phyloP scores from a whole-genome alignment of 2,888 invertebrate species.

The Erebia palarica region DNA sequence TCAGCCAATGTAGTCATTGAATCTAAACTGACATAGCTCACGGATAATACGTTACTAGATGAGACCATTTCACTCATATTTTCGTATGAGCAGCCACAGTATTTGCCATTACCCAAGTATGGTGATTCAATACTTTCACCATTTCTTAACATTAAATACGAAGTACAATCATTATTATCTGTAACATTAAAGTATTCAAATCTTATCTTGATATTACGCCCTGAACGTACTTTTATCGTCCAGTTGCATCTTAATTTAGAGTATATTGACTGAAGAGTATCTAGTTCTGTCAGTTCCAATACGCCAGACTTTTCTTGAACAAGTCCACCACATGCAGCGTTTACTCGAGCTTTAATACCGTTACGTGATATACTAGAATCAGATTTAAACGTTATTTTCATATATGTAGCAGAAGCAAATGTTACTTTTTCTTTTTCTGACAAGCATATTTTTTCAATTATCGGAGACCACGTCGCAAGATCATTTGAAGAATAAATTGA shows the following conservation, averaged over 20 bases:
- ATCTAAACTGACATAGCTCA: constrained; percentile 50
- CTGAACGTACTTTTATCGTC: constrained; percentile 87
- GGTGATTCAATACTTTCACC: constrained; percentile 88
- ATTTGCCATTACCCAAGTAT: constrained; percentile 87
- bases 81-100: constrained; percentile 82
- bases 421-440: constrained; percentile 56
- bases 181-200: constrained; percentile 85
- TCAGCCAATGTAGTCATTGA: background rate
- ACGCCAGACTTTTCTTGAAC: constrained; percentile 82
- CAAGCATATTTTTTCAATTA: constrained; percentile 80
- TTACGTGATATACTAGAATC: constrained; percentile 83
- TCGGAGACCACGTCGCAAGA: constrained; percentile 78
- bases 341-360: constrained; percentile 85
- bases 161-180: constrained; percentile 59
- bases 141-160: constrained; percentile 85
- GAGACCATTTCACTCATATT: constrained; percentile 75
- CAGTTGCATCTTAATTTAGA: constrained; percentile 84
- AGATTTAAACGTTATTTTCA: constrained; percentile 86
- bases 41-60: constrained; percentile 81
- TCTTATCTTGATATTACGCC: constrained; percentile 85
- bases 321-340: constrained; percentile 87
- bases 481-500: constrained; percentile 81
- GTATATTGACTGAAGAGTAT: constrained; percentile 37
- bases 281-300: constrained; percentile 60
- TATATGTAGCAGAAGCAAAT: constrained; percentile 72